Percentiles rank a stretch among this genome's conserved stretches.
phyloP scores from a whole-genome alignment of 2,888 invertebrate genomes.

The Lepeophtheirus nordmannii region DNA sequence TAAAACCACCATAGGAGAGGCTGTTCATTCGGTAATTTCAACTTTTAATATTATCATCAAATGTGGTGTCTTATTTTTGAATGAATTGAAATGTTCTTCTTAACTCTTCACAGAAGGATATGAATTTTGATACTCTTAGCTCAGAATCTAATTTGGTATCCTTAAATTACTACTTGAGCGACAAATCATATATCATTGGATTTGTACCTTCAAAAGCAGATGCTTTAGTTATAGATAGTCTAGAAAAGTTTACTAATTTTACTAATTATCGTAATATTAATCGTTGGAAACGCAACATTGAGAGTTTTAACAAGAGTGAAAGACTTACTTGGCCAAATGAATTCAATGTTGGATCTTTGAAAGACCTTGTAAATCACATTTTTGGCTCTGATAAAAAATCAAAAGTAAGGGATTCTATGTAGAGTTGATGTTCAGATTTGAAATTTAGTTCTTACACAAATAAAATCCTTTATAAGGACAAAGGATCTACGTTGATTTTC shows the following conservation, averaged over 20 bases:
- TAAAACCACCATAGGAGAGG: conserved; percentile 61
- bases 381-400: neutral
- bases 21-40: conserved; percentile 50
- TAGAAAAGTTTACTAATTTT: no score
- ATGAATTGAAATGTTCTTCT: conserved; percentile 8
- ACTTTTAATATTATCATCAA: neutral
- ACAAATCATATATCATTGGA: conserved; percentile 27
- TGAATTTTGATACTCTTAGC: conserved; percentile 25
- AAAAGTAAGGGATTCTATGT: neutral
- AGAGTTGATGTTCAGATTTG: no score
- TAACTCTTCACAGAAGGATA: neutral
- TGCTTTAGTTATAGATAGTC: neutral
- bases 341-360: conserved; percentile 7
- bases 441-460: no score
- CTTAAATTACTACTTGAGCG: conserved; percentile 26
- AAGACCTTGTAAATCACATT: neutral
- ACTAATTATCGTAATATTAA: conserved; percentile 17
- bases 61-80: neutral
- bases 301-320: conserved; percentile 25
- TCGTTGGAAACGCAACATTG: conserved; percentile 27
- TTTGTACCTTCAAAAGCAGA: conserved; percentile 26
- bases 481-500: no score
- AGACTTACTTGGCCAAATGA: conserved; percentile 25
- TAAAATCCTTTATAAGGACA: no score
- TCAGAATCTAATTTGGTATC: conserved; percentile 26